These are phyloP conservation scores for Varanus komodoensis DNA, from an alignment of 2,113 vertebrate species.

Conservation along the genomic window DNA sequence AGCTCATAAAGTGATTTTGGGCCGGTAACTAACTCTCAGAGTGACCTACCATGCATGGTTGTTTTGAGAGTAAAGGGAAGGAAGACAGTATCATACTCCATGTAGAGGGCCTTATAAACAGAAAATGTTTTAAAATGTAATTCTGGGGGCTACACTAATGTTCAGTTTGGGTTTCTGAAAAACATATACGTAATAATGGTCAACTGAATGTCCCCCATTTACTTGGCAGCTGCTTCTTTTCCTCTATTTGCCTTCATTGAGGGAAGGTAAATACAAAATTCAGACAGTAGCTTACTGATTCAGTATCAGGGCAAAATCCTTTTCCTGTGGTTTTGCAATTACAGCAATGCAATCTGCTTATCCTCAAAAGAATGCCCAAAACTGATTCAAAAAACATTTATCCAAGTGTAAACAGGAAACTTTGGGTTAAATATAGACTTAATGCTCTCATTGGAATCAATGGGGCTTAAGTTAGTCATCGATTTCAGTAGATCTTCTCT, in stretches of 20 bases:
- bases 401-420: not conserved
- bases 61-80: too few relatives aligned
- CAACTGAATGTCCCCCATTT: too few relatives aligned
- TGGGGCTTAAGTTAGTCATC: not conserved
- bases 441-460: not conserved
- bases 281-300: not conserved
- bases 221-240: not conserved
- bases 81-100: too few relatives aligned
- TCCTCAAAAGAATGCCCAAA: not conserved
- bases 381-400: not conserved
- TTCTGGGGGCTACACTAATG: not conserved
- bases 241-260: not conserved
- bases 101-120: too few relatives aligned
- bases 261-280: not conserved
- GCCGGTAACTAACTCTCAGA: too few relatives aligned
- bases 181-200: not conserved
- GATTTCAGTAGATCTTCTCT: too few relatives aligned
- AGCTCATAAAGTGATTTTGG: not conserved
- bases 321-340: not conserved
- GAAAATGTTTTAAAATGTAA: not conserved
- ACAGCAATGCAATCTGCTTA: not conserved
- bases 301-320: not conserved
- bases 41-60: too few relatives aligned
- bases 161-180: not conserved
- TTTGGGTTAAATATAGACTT: not conserved